Percentiles rank a stretch among this genome's conserved stretches.
These are phyloP conservation scores for Oopsacas minuta DNA, from an alignment of 37 sponge, comb jelly and placozoan genomes.

Conservation along the genomic window DNA sequence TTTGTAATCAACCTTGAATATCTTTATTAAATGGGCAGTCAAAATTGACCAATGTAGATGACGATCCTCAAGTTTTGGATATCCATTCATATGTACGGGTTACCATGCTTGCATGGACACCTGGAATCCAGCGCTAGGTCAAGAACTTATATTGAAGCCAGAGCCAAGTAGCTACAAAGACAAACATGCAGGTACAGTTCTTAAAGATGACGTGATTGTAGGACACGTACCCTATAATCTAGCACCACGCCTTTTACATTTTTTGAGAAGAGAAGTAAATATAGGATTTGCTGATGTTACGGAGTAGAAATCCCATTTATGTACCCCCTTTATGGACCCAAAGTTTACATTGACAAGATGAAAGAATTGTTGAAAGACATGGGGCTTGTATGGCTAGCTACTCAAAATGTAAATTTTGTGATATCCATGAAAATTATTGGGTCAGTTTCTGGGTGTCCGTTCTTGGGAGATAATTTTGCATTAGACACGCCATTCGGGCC, in stretches of 20 bases:
- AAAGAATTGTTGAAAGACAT: too few relatives aligned
- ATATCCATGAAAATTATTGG: too few relatives aligned
- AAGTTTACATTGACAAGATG: too few relatives aligned
- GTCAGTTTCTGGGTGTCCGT: too few relatives aligned
- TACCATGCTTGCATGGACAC: conserved; percentile 33
- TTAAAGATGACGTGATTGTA: conserved; percentile 26
- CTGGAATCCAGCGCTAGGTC: conserved; percentile 27
- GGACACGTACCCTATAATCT: conserved; percentile 40
- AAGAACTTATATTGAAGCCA: conserved; percentile 18
- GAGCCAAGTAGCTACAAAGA: conserved; percentile 35
- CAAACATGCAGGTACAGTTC: conserved; percentile 29
- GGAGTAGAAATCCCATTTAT: too few relatives aligned
- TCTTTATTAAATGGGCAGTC: not conserved
- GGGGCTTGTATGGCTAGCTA: too few relatives aligned
- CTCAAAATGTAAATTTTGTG: too few relatives aligned
- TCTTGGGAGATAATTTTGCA: too few relatives aligned
- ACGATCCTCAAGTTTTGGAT: not conserved
- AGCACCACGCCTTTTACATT: conserved; percentile 15
- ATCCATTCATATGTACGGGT: not conserved
- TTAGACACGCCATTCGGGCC: too few relatives aligned
- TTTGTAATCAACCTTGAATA: too few relatives aligned
- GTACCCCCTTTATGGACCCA: too few relatives aligned
- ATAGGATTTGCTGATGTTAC: too few relatives aligned
- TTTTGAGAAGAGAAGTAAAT: conserved; percentile 26
- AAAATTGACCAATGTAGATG: not conserved